These are phyloP conservation scores for Anastrepha ludens DNA, from an alignment of 1,140 invertebrate species.

Conservation along the genomic window DNA sequence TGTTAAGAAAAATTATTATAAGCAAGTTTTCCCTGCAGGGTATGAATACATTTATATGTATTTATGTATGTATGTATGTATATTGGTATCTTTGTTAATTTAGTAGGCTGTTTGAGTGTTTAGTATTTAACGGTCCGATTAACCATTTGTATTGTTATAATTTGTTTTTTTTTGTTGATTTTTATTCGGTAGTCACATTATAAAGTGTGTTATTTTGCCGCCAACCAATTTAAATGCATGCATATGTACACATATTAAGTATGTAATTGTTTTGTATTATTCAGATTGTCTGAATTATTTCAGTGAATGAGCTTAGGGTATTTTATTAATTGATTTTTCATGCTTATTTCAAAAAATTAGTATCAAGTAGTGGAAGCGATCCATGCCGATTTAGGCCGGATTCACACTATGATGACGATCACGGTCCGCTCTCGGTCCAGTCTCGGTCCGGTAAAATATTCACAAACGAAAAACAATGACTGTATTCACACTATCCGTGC, in stretches of 20 bases:
- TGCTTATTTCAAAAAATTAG: neutral
- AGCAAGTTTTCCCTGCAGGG: neutral
- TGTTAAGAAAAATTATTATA: too few relatives aligned
- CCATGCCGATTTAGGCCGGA: too few relatives aligned
- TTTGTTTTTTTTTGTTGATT: neutral
- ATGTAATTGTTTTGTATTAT: neutral
- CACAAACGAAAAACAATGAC: too few relatives aligned
- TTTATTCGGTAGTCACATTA: neutral
- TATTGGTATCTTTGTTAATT: neutral
- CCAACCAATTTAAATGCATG: too few relatives aligned
- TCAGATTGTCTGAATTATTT: neutral
- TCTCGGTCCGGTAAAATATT: too few relatives aligned
- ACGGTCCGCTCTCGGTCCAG: too few relatives aligned
- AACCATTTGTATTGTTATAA: too few relatives aligned
- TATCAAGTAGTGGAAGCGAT: neutral
- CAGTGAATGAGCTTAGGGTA: neutral
- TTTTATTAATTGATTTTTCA: neutral
- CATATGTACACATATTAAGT: neutral
- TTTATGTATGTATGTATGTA: neutral
- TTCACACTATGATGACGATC: too few relatives aligned
- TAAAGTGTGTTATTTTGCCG: too few relatives aligned
- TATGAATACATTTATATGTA: neutral
- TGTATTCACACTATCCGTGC: too few relatives aligned
- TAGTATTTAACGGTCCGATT: too few relatives aligned
- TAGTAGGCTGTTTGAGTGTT: neutral